phyloP scores from a whole-genome alignment of 2,888 invertebrate species.

The Geophilus truncorum region DNA sequence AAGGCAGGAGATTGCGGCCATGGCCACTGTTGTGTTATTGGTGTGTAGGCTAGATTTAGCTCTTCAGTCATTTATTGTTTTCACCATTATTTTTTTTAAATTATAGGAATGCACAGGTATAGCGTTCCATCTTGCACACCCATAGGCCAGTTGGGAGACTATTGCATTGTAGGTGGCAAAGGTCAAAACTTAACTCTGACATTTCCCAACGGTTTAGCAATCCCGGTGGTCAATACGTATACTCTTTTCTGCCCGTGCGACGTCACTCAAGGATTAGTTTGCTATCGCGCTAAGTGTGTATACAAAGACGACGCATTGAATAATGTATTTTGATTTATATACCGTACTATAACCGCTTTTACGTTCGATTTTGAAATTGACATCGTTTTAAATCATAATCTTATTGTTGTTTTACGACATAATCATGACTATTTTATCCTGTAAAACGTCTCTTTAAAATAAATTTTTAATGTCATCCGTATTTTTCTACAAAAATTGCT shows the following conservation, averaged over 20 bases:
- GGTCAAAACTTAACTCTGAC: background rate
- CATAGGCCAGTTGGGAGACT: background rate
- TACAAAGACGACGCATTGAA: background rate
- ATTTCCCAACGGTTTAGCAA: background rate
- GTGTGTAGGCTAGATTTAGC: background rate
- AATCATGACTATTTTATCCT: too few relatives aligned
- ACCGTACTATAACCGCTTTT: too few relatives aligned
- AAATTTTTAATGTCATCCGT: too few relatives aligned
- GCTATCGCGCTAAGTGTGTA: background rate
- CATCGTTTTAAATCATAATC: background rate
- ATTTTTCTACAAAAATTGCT: background rate
- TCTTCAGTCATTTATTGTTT: background rate
- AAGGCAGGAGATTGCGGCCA: background rate
- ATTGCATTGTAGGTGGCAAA: background rate
- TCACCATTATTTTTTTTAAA: background rate
- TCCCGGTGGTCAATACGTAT: background rate
- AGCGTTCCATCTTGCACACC: background rate
- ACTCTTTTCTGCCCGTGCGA: background rate
- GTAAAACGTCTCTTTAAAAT: too few relatives aligned
- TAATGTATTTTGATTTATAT: background rate
- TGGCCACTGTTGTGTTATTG: background rate
- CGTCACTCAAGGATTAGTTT: background rate
- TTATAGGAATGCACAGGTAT: background rate
- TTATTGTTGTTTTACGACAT: background rate
- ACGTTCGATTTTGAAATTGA: background rate